These are phyloP conservation scores for Caracal caracal DNA, from an alignment of 2,113 vertebrate species.

Conservation along the genomic window DNA sequence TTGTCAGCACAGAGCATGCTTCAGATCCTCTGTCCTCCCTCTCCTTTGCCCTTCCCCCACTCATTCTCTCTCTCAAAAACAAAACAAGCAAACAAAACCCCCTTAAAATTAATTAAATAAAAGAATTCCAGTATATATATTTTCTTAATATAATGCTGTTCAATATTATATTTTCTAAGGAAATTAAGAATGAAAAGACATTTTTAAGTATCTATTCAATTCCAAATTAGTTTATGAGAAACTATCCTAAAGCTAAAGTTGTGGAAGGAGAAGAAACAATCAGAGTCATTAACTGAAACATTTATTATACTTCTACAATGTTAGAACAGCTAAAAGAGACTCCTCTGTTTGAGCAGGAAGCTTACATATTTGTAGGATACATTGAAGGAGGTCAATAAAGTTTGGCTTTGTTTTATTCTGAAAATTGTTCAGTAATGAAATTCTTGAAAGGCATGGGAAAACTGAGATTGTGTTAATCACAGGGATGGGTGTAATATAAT, in stretches of 20 bases:
- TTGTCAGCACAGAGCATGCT: too few relatives aligned
- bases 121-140: too few relatives aligned
- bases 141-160: background rate
- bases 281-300: background rate
- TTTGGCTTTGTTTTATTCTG: background rate
- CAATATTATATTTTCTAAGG: background rate
- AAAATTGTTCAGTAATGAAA: background rate
- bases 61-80: too few relatives aligned
- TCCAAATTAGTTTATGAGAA: background rate
- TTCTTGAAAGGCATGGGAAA: background rate
- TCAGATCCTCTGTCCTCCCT: too few relatives aligned
- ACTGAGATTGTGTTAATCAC: background rate
- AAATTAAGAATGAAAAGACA: background rate
- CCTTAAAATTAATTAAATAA: too few relatives aligned
- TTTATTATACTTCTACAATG: background rate
- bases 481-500: background rate
- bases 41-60: too few relatives aligned
- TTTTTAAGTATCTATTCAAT: background rate
- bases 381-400: background rate
- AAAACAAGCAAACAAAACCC: too few relatives aligned
- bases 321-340: background rate
- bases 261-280: background rate
- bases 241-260: background rate
- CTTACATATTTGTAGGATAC: background rate
- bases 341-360: background rate